Conservation (phyloP, 2,888 invertebrate species). For the Trissonchulus latispiculum region DNA sequence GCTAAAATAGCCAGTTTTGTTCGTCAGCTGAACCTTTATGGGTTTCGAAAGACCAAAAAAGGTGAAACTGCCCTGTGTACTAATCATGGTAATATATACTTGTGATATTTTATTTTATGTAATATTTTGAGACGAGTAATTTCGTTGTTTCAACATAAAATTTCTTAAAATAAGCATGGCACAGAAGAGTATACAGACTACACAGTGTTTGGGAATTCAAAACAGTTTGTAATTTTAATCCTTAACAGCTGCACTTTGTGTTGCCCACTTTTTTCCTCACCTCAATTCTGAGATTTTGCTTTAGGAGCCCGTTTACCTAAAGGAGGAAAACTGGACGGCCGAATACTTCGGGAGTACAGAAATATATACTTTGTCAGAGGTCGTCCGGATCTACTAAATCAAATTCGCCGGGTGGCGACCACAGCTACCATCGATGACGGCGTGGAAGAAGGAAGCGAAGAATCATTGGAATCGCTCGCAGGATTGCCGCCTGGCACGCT, state of each 20-base stretch:
- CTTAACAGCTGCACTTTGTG: too few relatives aligned
- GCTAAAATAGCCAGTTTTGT: not conserved
- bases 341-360: not conserved
- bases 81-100: not conserved
- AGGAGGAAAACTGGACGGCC: not conserved
- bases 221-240: too few relatives aligned
- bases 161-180: not conserved
- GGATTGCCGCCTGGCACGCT: too few relatives aligned
- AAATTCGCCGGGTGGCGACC: not conserved
- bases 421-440: too few relatives aligned
- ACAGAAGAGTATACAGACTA: too few relatives aligned
- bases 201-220: too few relatives aligned
- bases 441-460: too few relatives aligned
- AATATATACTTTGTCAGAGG: not conserved
- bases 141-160: not conserved
- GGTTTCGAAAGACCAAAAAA: not conserved
- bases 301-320: too few relatives aligned
- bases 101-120: not conserved
- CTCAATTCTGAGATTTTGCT: not conserved
- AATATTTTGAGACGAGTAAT: not conserved
- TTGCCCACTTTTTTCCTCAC: too few relatives aligned
- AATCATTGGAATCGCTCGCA: too few relatives aligned
- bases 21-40: not conserved
- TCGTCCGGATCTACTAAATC: not conserved
- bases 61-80: not conserved